A percentile compares a stretch with the other conserved stretches of the same genome.
Evolutionary conservation across 2,888 invertebrate species (phyloP).

Genomic region (Psylliodes chrysocephalus): DNA sequence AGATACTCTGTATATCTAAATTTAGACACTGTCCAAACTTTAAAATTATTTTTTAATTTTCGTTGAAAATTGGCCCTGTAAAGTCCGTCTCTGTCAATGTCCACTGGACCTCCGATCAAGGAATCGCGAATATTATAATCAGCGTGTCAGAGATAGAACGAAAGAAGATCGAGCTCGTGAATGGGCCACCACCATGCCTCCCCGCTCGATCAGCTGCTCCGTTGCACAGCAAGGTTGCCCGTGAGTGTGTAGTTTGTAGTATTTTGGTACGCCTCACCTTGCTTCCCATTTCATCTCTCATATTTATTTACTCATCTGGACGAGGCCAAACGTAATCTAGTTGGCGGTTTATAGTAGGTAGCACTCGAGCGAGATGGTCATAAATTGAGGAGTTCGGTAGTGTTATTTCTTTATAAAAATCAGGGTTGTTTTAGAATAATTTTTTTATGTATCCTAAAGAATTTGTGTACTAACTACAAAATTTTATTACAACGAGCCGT

Average conservation of each 20-base stretch:
- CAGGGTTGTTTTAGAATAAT: too few species aligned
- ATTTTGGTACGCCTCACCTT: constrained; percentile 16
- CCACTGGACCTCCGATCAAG: constrained; percentile 42
- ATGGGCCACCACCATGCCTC: constrained; percentile 47
- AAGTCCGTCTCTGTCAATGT: constrained; percentile 25
- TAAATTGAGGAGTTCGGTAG: neutral
- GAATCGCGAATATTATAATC: constrained; percentile 58
- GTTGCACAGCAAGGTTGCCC: constrained; percentile 47
- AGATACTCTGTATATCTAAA: too few species aligned
- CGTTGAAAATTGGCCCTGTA: neutral
- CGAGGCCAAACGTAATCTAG: neutral
- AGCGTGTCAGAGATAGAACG: constrained; percentile 48
- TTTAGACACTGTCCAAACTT: too few species aligned
- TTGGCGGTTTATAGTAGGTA: constrained; percentile 3
- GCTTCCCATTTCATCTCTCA: neutral
- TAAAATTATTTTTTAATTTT: too few species aligned
- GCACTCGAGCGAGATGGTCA: neutral
- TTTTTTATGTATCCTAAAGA: too few species aligned
- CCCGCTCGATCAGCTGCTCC: constrained; percentile 51
- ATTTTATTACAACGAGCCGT: too few species aligned
- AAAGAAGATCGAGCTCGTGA: constrained; percentile 50
- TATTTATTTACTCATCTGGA: constrained; percentile 14
- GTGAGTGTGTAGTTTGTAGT: constrained; percentile 51
- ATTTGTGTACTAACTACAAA: too few species aligned
- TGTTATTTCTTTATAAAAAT: too few species aligned